A percentile compares a stretch with the other conserved stretches of the same genome.
Conservation (phyloP, 2,797 vertebrate species). For the Acanthopagrus latus region DNA sequence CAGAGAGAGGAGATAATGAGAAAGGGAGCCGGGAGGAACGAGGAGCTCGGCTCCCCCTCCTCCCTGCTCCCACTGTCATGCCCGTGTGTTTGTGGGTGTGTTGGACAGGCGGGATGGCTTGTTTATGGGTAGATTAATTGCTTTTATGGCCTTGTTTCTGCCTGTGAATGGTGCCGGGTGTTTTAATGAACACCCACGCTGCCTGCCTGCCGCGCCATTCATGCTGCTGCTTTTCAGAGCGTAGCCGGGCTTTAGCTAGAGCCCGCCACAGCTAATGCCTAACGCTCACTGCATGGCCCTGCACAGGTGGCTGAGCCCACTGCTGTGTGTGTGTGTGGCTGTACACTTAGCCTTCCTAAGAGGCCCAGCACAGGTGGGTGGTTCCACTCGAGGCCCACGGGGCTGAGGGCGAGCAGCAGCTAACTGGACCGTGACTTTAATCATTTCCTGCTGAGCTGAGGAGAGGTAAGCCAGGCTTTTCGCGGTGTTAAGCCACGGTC, state of each 20-base stretch:
- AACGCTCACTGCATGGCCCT: conserved; percentile 54
- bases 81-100: conserved; percentile 67
- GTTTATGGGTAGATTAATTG: conserved; percentile 84
- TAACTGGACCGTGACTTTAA: conserved; percentile 81
- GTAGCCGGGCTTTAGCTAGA: conserved; percentile 68
- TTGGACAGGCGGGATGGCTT: conserved; percentile 77
- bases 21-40: conserved; percentile 52
- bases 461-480: conserved; percentile 54
- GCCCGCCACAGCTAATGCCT: conserved; percentile 54
- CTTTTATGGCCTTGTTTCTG: conserved; percentile 82
- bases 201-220: conserved; percentile 55
- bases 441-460: conserved; percentile 77
- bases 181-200: conserved; percentile 82
- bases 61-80: conserved; percentile 57
- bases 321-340: conserved; percentile 21
- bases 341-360: conserved; percentile 34
- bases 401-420: conserved; percentile 62
- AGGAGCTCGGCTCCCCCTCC: conserved; percentile 25
- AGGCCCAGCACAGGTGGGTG: conserved; percentile 60
- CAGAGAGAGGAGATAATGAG: conserved; percentile 66
- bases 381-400: conserved; percentile 58
- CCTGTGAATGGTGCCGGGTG: conserved; percentile 69
- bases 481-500: conserved; percentile 36
- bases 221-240: conserved; percentile 78
- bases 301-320: conserved; percentile 70